Percentiles rank a stretch among this genome's conserved stretches.
Conservation (phyloP, 2,797 vertebrate genomes). For the Poeciliopsis presidionis region DNA sequence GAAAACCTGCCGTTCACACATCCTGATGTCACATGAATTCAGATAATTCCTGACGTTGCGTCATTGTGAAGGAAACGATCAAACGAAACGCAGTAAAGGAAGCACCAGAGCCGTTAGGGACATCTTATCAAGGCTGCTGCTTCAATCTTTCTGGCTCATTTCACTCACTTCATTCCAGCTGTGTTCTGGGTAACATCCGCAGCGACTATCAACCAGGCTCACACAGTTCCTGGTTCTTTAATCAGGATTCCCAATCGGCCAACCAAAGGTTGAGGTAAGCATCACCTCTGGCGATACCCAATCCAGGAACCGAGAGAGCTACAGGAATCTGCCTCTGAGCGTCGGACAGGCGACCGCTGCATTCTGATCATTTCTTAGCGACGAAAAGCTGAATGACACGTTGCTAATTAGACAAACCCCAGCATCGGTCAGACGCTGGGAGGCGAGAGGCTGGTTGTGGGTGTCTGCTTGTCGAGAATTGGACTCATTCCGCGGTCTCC, state of each 20-base stretch:
- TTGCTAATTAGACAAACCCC: conserved; percentile 14
- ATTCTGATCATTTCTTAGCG: conserved; percentile 12
- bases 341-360: not conserved
- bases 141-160: not conserved
- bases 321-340: not conserved
- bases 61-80: not conserved
- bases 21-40: not conserved
- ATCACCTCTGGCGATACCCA: not conserved
- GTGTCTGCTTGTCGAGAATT: conserved; percentile 46
- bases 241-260: not conserved
- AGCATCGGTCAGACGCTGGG: not conserved
- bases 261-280: not conserved
- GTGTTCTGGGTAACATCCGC: not conserved
- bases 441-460: conserved; percentile 18
- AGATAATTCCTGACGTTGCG: not conserved
- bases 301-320: not conserved
- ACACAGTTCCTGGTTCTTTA: not conserved
- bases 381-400: conserved; percentile 10
- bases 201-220: not conserved
- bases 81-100: not conserved
- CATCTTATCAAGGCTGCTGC: not conserved
- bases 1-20: not conserved
- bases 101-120: not conserved
- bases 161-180: not conserved
- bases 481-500: conserved; percentile 51